Conservation (phyloP, 2,888 invertebrate genomes). For the Philaethria dido region DNA sequence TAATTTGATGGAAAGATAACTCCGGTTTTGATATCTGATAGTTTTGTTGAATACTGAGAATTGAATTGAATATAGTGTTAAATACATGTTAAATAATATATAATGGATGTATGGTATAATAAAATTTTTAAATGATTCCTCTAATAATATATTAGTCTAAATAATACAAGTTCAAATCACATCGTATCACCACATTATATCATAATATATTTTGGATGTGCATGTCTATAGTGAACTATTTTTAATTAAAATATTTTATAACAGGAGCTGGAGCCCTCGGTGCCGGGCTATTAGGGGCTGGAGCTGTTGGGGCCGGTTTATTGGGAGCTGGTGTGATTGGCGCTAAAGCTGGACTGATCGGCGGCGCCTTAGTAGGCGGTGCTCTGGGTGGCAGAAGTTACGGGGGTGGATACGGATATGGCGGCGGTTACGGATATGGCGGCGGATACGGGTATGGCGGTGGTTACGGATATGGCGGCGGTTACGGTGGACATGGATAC, state of each 20-base stretch:
- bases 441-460: slow-evolving; percentile 51
- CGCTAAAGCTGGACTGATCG: slow-evolving; percentile 67
- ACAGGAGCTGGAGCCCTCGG: slow-evolving; percentile 55
- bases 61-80: no score
- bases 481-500: slow-evolving; percentile 56
- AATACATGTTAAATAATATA: no score
- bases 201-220: no score
- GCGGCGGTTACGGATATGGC: slow-evolving; percentile 43
- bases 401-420: slow-evolving; percentile 45
- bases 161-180: background rate
- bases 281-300: slow-evolving; percentile 55
- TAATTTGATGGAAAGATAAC: background rate
- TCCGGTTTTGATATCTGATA: background rate
- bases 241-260: background rate
- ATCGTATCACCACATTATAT: background rate
- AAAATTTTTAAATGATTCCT: background rate
- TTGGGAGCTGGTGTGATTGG: slow-evolving; percentile 65
- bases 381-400: slow-evolving; percentile 50
- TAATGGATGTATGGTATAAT: no score
- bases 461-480: slow-evolving; percentile 51
- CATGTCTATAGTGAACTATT: background rate
- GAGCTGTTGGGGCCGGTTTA: slow-evolving; percentile 56
- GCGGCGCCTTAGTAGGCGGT: slow-evolving; percentile 65
- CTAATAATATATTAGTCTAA: background rate
- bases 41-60: background rate